Evolutionary conservation across 2,113 vertebrate species (phyloP), one percentile per base, ranked within the genome.

Genomic region (Rhinichthys klamathensis): DNA sequence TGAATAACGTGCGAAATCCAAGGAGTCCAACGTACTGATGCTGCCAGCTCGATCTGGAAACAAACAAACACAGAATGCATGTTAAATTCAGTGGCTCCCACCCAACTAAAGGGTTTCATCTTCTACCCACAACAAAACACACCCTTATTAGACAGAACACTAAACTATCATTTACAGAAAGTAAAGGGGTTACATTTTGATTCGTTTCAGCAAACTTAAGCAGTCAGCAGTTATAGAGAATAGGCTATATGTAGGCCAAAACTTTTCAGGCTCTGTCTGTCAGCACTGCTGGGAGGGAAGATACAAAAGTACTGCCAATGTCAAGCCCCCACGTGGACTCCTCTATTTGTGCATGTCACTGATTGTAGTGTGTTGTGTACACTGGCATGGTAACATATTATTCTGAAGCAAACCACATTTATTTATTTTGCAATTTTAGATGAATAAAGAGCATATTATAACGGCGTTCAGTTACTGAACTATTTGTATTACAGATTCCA

Each of bases 1-100:
- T 51, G 98, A 99, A 87, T 99, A 99, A 89, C 98, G 97, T 86
- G 98, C 97, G 92, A 99, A 99, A 92, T 99, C 98, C 93, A 99
- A 93, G 79, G 98, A 99, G 94, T 99, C 98, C 89, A 99, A 94
- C 80, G 98, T 99, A 95, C 98, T 99, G 94, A 99, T 98, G 94
- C 98, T 99, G 91, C 97, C 97, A 38, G 97, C 95, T 11, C 98
- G 96, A 94, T 99, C 98, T 99, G 93, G 76, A 93, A 78, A 76
- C 70, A 86, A 25, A 67, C 27, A 76, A 76, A 60, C 27, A 76
- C 76, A 76, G 69, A 51, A 78, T 5, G 27, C 38, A 15, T 38
- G 49, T 83, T 63, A 90, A 87, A 27, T 35, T 38, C 23, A 82
- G 46, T 56, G 23, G 11, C 18, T 69, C 4, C 16, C 18, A 4